These are phyloP conservation scores for Brachyopa scutellaris DNA, from an alignment of 2,888 invertebrate genomes.

Conservation along the genomic window DNA sequence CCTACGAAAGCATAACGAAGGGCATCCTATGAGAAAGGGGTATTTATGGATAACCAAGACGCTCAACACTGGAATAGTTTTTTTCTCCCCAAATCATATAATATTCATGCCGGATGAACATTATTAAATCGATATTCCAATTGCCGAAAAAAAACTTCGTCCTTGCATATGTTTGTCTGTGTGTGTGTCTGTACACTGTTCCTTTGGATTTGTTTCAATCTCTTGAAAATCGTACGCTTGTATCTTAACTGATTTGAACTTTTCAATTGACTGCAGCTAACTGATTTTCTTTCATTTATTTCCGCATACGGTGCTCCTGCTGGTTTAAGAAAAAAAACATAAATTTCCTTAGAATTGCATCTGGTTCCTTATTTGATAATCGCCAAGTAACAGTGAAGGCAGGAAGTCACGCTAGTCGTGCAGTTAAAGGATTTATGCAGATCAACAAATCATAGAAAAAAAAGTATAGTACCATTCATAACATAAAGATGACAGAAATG, in stretches of 20 bases:
- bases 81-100: background rate
- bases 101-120: slow-evolving; percentile 4
- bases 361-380: background rate
- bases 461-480: too few species aligned
- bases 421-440: too few species aligned
- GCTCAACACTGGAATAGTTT: background rate
- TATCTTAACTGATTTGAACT: background rate
- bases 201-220: slow-evolving; percentile 17
- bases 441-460: too few species aligned
- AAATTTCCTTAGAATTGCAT: background rate
- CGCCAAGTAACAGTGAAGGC: background rate
- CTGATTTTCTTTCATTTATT: background rate
- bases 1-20: background rate
- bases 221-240: background rate
- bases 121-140: slow-evolving; percentile 5
- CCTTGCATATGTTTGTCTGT: background rate
- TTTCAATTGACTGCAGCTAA: slow-evolving; percentile 14
- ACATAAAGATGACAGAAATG: too few species aligned
- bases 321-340: background rate
- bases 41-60: background rate
- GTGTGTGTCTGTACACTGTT: too few species aligned
- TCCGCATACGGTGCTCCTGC: background rate
- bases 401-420: background rate
- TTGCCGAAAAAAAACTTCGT: slow-evolving; percentile 1
- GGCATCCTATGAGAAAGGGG: background rate